Evolutionary conservation across 2,113 vertebrate species (phyloP), one percentile per base, ranked within the genome.

Genomic region (Poeciliopsis prolifica): DNA sequence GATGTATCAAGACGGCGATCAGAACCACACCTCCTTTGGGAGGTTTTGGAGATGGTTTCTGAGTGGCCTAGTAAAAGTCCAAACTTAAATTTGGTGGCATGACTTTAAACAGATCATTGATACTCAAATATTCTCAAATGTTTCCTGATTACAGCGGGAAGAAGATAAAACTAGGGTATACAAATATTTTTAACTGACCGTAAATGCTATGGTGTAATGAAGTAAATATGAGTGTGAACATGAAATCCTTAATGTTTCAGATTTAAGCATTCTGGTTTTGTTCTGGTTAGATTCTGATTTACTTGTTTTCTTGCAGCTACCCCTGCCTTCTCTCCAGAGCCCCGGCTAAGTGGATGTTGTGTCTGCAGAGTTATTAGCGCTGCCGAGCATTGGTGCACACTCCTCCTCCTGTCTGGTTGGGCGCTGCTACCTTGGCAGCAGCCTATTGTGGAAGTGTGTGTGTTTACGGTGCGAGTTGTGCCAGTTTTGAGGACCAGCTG

Each of bases 401-500:
- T 24, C 72, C 75, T 74, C 79, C 24, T 72, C 67, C 79, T 71
- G 90, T 90, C 88, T 94, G 83, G 76, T 90, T 87, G 76, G 79
- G 92, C 72, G 78, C 88, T 72, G 75, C 82, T 84, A 86, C 85
- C 83, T 89, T 91, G 93, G 88, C 91, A 88, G 83, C 79, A 81
- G 79, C 61, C 63, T 86, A n/a, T 81, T 75, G 35, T 77, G 81
- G 51, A 68, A 78, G 65, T n/a, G 33, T 35, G 33, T 42, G 51
- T 79, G 61, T 44, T 61, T 51, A 42, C 48, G 63, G 80, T 84
- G 73, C 51, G 28, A 35, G 68, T 44, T 26, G 73, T 79, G 88
- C 78, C 80, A 84, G 87, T 89, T 90, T 91, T 63, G 87, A 93
- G 89, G 87, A 91, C 86, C 93, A 93, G 91, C 92, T 94, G 93